Conservation (phyloP, 2,888 invertebrate species). For the Gandaritis pyraliata region DNA sequence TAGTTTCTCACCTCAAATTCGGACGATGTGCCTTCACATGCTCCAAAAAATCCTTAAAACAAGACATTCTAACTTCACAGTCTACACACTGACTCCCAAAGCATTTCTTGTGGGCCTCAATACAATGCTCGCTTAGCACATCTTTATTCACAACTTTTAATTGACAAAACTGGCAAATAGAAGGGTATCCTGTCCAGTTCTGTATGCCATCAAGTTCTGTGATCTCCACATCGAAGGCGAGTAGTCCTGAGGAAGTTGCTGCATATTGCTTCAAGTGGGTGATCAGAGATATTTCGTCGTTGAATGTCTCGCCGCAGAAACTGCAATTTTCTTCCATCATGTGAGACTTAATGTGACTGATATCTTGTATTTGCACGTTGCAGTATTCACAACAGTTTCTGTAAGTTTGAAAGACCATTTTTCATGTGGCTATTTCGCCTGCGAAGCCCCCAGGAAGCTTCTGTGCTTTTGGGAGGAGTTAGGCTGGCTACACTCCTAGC, state of each 20-base stretch:
- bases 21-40: constrained; percentile 29
- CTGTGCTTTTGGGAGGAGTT: too few relatives aligned
- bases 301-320: constrained; percentile 19
- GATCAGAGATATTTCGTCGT: background rate
- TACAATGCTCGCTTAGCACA: constrained; percentile 17
- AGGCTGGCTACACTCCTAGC: too few relatives aligned
- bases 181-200: constrained; percentile 27
- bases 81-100: constrained; percentile 27
- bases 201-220: background rate
- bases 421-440: background rate
- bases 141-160: constrained; percentile 5
- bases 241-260: too few relatives aligned
- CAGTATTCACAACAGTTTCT: constrained; percentile 27
- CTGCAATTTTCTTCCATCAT: background rate
- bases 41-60: constrained; percentile 23
- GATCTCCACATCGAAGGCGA: background rate
- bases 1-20: constrained; percentile 19
- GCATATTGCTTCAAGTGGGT: constrained; percentile 5
- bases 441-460: too few relatives aligned
- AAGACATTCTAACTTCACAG: constrained; percentile 9
- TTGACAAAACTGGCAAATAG: constrained; percentile 22
- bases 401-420: background rate
- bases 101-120: constrained; percentile 21
- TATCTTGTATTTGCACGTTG: constrained; percentile 14
- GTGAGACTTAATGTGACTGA: background rate